Evolutionary conservation across 2,888 invertebrate genomes (phyloP), one percentile per base, ranked within the genome.

Genomic region (Kuschelorhynchus macadamiae): DNA sequence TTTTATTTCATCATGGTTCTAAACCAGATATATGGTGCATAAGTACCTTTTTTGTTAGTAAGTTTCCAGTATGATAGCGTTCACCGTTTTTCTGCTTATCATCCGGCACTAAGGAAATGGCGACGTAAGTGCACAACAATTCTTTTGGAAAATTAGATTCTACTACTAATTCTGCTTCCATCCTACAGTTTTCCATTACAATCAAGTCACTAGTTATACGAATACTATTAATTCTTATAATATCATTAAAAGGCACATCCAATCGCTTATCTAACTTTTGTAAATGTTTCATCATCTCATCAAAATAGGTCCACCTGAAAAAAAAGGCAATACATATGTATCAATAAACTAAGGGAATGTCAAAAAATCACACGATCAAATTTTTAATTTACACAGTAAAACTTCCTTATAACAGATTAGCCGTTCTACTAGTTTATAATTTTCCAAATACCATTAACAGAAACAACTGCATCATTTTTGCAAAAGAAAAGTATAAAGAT

Each of bases 231-330:
- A 87, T 81, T 68, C 84, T 85, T 73, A 87, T 85, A 64, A 76
- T 76, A 70, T 86, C 85, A 68, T 86, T 84, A 73, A 84, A 83
- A 78, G 83, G 81, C 79, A 83, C 81, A 67, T 81, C 75, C 64
- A 83, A 61, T 14, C 80, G 78, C 65, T 80, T 76, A 36, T 81
- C 80, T 42, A 83, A 73, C 14, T 68, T 72, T 14, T 80, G 76
- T 42, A 82, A 49, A 52, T 77, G 82, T 80, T 89, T 91, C 75
- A 90, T 86, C 89, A 95, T 93, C 80, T 96, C 93, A 76, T 94
- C 92, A 80, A 92, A 94, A 81, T 94, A 94, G 71, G 79, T 80
- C 82, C 83, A 83, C 18, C 84, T 77, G 33, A 42, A 42, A 55
- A 16, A 18, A 53, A 39, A 14, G 20, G 7, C 1, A 12, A n/a